Evolutionary conservation across 1,140 invertebrate genomes (phyloP), one percentile per base, ranked within the genome.

Genomic region (Magallana ariakensis): DNA sequence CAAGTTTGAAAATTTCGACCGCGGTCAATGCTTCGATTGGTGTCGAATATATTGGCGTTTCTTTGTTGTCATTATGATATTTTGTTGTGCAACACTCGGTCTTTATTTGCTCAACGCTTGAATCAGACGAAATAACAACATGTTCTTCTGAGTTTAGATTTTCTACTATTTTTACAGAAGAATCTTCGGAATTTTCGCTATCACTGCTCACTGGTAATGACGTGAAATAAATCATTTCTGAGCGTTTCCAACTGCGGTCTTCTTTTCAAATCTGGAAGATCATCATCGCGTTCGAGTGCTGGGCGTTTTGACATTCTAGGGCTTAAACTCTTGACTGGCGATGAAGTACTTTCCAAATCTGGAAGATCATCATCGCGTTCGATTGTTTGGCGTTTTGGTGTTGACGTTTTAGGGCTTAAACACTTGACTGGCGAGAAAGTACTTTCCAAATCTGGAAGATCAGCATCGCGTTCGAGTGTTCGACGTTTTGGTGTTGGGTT

Each of bases 121-220:
- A 66, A 19, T 9, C n/a, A 19, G 62, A 66, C 22, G 62, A 66
- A 19, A 66, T n/a, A 19, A 66, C n/a, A 9, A 66, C 15, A n/a
- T 16, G 62, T 66, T 66, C 62, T 66, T 16, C 22, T 9, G 62
- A 19, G n/a, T 19, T 19, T 16, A 19, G 62, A 19, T n/a, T 19
- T 16, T 19, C 62, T 19, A 66, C 62, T 9, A 66, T 19, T 66
- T 66, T 19, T 66, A 66, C 62, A 66, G 62, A 19, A 66, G 62
- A 66, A n/a, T 66, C 62, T 66, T 66, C 15, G n/a, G 62, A 19
- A 66, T 19, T 66, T 16, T 66, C 62, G 62, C 62, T n/a, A 66
- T 66, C 62, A 19, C 62, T 66, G 22, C 62, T 66, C 62, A 66
- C 8, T 16, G 62, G 62, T 19, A 66, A 19, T 9, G n/a, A 66